A percentile compares a stretch with the other conserved stretches of the same genome.
Conservation (phyloP, 2,888 invertebrate species). For the Steinernema hermaphroditum region DNA sequence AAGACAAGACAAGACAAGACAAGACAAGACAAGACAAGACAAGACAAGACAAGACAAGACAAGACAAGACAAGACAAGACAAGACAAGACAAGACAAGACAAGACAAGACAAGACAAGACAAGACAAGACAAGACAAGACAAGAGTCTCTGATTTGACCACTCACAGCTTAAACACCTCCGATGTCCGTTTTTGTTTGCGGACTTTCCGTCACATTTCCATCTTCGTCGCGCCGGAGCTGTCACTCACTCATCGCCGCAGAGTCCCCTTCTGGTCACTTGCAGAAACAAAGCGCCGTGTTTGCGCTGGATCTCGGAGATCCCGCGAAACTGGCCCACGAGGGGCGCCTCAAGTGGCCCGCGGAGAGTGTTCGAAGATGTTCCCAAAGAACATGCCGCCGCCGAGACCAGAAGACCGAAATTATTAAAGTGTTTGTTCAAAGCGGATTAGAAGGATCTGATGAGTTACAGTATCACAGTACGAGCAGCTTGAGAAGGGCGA, state of each 20-base stretch:
- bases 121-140: too few species aligned
- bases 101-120: too few species aligned
- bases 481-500: not conserved
- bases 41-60: too few species aligned
- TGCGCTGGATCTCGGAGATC: conserved; percentile 2
- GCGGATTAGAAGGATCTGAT: not conserved
- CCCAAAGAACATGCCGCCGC: conserved; percentile 12
- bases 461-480: not conserved
- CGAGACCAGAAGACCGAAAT: not conserved
- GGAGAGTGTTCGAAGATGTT: conserved; percentile 7
- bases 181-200: conserved; percentile 8
- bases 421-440: not conserved
- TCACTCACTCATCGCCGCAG: conserved; percentile 1
- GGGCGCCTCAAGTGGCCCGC: not conserved
- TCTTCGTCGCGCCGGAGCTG: conserved; percentile 11
- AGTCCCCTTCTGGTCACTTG: not conserved
- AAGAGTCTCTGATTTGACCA: too few species aligned
- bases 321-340: conserved; percentile 7
- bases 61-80: too few species aligned
- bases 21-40: too few species aligned
- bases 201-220: not conserved
- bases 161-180: not conserved
- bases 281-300: not conserved
- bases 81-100: too few species aligned
- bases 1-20: too few species aligned